Evolutionary conservation across 2,113 vertebrate genomes (phyloP).

Genomic region (Gallinago media): DNA sequence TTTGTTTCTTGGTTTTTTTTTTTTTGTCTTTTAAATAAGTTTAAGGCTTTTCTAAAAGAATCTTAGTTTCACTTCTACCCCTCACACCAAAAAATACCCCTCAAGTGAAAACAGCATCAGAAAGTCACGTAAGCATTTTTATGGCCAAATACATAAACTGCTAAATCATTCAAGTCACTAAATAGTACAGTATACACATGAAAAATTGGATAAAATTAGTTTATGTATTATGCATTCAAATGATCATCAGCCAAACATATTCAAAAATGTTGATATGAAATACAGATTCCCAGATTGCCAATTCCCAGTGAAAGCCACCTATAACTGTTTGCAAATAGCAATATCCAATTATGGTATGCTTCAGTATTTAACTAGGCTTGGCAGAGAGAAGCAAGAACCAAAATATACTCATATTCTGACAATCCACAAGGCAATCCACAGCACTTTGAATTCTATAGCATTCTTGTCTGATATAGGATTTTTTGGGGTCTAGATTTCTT

Average conservation of each 20-base stretch:
- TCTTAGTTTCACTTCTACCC: not conserved
- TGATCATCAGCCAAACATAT: not conserved
- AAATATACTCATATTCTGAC: slow-evolving; percentile 43
- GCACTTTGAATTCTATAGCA: slow-evolving; percentile 10
- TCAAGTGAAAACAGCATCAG: not conserved
- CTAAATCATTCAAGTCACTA: not conserved
- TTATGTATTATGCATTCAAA: not conserved
- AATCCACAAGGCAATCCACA: slow-evolving; percentile 12
- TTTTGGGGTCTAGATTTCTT: slow-evolving; percentile 38
- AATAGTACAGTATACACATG: not conserved
- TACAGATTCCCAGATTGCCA: not conserved
- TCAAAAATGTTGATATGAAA: not conserved
- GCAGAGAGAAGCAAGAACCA: slow-evolving; percentile 34
- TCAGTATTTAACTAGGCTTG: slow-evolving; percentile 25
- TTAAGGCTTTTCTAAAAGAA: not conserved
- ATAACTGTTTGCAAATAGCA: slow-evolving; percentile 16
- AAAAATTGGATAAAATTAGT: not conserved
- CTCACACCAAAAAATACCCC: not conserved
- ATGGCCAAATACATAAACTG: not conserved
- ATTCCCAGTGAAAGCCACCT: not conserved
- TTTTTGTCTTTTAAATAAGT: not conserved
- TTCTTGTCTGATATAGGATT: slow-evolving; percentile 72
- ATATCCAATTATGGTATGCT: not conserved
- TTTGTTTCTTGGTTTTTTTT: not conserved
- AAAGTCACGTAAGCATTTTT: not conserved